Base-by-base conservation (phyloP, 2,888 invertebrate species). In the Oegoconia quadripuncta region DNA sequence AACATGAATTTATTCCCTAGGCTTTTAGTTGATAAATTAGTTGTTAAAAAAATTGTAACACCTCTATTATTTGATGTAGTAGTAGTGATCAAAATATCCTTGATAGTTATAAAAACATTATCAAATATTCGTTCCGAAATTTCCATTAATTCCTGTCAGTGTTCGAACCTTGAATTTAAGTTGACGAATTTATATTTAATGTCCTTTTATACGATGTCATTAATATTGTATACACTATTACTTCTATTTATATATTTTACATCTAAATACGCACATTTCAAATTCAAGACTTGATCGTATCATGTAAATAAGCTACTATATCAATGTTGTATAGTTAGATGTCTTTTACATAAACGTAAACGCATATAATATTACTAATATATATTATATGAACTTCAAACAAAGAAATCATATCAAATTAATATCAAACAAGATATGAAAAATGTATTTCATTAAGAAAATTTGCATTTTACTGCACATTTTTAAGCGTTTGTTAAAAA, bases 281-380 rank as follows among this genome's bases (percentile, higher is more conserved):
- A 74, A 77, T 71, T 75, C 70, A 83, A 84, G 84, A 86, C 84
- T 84, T 73, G 57, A 67, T 64, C 65, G 61, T 67, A 59, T 70
- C 71, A 73, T 81, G 68, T 80, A 79, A 60, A 72, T 69, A 70
- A 50, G 15, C 14, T 52, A 52, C 13, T 49, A 50, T 52, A 50
- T 52, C 53, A 54, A 69, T 77, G 78, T 79, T 76, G 74, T 78
- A 71, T 62, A 65, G 58, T n/a, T n/a, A n/a, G n/a, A 73, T 75
- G 74, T 80, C 66, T 63, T 70, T 66, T 72, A 63, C 51, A 66
- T n/a, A 44, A 56, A 42, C 48, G 44, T 52, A 48, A 52, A 53
- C 39, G 41, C 57, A 48, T 57, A 16, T 17, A 26, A 32, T 17
- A 25, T 30, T 31, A 12, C 20, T 28, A 11, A 20, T 34, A 32